phyloP scores from a whole-genome alignment of 2,797 vertebrate genomes.

The Onychomys torridus region DNA sequence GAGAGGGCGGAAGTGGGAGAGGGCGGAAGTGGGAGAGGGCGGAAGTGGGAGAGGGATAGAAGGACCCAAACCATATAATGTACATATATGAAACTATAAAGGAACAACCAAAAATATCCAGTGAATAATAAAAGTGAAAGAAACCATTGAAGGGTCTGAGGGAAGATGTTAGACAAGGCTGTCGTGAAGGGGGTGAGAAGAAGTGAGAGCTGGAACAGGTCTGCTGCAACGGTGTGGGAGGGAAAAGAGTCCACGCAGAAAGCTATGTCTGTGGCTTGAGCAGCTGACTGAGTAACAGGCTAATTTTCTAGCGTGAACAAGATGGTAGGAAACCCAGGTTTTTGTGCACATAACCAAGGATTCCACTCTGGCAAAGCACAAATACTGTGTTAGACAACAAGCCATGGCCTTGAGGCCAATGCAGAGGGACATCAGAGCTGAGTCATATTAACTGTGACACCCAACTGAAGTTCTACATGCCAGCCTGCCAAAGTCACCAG shows the following conservation, averaged over 20 bases:
- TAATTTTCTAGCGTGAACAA: neutral
- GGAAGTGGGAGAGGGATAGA: neutral
- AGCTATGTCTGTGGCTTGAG: neutral
- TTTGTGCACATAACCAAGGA: neutral
- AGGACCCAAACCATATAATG: too few relatives aligned
- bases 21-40: too few relatives aligned
- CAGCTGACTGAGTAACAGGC: neutral
- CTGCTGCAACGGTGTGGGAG: neutral
- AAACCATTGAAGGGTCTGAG: neutral
- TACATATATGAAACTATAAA: too few relatives aligned
- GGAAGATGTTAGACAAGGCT: neutral
- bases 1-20: too few relatives aligned
- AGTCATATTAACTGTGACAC: neutral
- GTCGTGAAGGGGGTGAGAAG: fast-evolving
- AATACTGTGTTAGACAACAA: neutral
- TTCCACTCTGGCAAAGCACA: neutral
- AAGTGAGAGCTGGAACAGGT: neutral
- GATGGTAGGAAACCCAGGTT: neutral
- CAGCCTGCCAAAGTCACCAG: neutral
- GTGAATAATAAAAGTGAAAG: neutral
- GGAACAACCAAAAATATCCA: too few relatives aligned
- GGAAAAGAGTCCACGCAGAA: neutral
- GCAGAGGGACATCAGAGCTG: neutral
- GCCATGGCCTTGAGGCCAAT: neutral
- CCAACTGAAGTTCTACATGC: neutral